Conservation (phyloP, 2,113 vertebrate species). For the Apteryx owenii region DNA sequence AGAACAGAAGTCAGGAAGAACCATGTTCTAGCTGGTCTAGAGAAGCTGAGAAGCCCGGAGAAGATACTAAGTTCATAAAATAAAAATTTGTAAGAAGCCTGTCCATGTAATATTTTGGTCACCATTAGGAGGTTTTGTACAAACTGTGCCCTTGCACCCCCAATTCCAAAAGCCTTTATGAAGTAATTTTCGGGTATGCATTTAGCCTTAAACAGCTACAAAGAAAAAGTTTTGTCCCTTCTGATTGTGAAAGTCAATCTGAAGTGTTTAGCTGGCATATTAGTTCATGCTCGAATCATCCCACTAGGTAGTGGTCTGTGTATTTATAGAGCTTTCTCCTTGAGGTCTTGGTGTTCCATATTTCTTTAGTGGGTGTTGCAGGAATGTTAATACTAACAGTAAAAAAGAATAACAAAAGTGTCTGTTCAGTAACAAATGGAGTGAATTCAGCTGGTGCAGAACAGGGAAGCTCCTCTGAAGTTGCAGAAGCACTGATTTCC, state of each 20-base stretch:
- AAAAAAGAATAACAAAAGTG: background rate
- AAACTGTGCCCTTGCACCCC: background rate
- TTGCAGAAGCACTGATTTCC: background rate
- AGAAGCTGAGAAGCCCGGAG: background rate
- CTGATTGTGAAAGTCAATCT: background rate
- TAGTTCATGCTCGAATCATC: background rate
- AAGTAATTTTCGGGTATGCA: background rate
- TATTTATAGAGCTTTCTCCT: background rate
- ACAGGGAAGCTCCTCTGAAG: background rate
- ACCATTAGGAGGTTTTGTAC: background rate
- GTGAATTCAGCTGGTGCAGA: background rate
- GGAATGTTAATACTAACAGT: background rate
- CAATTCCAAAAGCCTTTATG: rapidly evolving
- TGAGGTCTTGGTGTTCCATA: background rate
- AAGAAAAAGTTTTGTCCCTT: background rate
- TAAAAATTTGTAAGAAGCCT: background rate
- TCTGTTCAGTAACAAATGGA: background rate
- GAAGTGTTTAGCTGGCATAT: background rate
- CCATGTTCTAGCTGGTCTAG: background rate
- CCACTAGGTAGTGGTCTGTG: background rate
- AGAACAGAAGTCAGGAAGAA: background rate
- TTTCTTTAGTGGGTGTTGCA: background rate
- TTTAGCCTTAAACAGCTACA: background rate
- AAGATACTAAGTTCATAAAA: background rate
- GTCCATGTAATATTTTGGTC: background rate